A percentile compares a stretch with the other conserved stretches of the same genome.
Conservation (phyloP, 2,888 invertebrate species). For the Tenodera sinensis region DNA sequence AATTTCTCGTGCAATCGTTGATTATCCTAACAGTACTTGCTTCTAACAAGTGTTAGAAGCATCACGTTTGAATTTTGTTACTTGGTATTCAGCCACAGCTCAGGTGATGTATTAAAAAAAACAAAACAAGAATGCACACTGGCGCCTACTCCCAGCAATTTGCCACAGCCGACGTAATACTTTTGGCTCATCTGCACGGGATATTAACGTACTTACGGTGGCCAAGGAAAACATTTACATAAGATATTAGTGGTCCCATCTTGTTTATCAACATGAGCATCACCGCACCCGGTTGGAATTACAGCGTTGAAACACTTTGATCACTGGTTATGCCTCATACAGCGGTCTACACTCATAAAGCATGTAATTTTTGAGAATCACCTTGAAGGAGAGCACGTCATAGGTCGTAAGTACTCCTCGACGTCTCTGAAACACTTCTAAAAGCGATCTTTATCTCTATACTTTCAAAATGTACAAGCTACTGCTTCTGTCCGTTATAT, state of each 20-base stretch:
- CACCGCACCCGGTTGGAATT: not conserved
- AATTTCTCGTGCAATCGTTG: not conserved
- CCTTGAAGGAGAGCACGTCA: not conserved
- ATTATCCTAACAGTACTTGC: not conserved
- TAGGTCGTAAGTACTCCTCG: not conserved
- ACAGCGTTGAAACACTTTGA: not conserved
- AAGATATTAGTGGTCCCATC: not conserved
- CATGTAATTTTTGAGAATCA: not conserved
- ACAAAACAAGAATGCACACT: too few species aligned
- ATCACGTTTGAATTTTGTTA: not conserved
- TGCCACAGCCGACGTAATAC: not conserved
- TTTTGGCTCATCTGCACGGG: not conserved
- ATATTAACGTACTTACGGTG: not conserved
- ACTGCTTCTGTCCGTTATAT: too few species aligned
- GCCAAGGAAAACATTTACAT: not conserved
- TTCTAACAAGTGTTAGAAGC: not conserved
- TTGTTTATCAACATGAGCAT: not conserved
- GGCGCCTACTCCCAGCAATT: not conserved
- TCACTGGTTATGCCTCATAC: not conserved
- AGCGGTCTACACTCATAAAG: not conserved
- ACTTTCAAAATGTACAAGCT: not conserved
- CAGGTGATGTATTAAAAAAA: not conserved
- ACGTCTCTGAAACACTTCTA: not conserved
- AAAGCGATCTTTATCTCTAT: not conserved
- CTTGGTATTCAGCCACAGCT: not conserved